phyloP scores from a whole-genome alignment of 2,888 invertebrate species.

The Arenicola marina region DNA sequence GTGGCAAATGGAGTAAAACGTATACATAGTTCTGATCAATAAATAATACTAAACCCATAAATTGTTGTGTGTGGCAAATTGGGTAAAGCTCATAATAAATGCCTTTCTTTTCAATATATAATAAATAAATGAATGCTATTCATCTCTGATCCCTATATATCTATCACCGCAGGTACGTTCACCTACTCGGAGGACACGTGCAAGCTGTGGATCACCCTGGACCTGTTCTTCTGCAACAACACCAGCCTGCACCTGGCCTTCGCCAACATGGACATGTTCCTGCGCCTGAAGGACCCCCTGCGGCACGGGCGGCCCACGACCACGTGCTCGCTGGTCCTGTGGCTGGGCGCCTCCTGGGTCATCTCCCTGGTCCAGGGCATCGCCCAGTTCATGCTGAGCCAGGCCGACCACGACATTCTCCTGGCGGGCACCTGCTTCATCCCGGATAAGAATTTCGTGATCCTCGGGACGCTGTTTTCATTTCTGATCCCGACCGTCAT shows the following conservation, averaged over 20 bases:
- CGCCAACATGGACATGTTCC: conserved; percentile 34
- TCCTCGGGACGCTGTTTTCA: conserved; percentile 34
- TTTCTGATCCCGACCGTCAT: conserved; percentile 27
- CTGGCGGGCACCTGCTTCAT: conserved; percentile 28
- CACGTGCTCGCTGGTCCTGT: conserved; percentile 32
- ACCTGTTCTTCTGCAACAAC: conserved; percentile 38
- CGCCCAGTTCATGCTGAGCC: conserved; percentile 37
- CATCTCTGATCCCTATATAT: too few relatives aligned
- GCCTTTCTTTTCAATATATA: too few relatives aligned
- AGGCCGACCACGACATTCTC: conserved; percentile 26
- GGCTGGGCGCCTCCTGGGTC: conserved; percentile 36
- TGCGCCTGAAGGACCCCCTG: conserved; percentile 32
- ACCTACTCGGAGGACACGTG: conserved; percentile 29
- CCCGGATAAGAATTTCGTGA: conserved; percentile 34
- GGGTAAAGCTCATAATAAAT: too few relatives aligned
- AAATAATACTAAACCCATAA: too few relatives aligned
- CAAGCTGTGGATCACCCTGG: conserved; percentile 36
- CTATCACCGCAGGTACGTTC: conserved; percentile 27
- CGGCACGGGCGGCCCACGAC: conserved; percentile 26
- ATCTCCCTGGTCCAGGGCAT: conserved; percentile 34
- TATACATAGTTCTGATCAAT: too few relatives aligned
- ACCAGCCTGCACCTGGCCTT: conserved; percentile 35
- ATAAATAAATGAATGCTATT: too few relatives aligned
- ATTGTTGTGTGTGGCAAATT: too few relatives aligned
- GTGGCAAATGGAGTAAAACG: too few relatives aligned